Percentiles rank a stretch among this genome's conserved stretches.
Conservation (phyloP, 1,140 invertebrate genomes). For the Neodiprion pinetum region DNA sequence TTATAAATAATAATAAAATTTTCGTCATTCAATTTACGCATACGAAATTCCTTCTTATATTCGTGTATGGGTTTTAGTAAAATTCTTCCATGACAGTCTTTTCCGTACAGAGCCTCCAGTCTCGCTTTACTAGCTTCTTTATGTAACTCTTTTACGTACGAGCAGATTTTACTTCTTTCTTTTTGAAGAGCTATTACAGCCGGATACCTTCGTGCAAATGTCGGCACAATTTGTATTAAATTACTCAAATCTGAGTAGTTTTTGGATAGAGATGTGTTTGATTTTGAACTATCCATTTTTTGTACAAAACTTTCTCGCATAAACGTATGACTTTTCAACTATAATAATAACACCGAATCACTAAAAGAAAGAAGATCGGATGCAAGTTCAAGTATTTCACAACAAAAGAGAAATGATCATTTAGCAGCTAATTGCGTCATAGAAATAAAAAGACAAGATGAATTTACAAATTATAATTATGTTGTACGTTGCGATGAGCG, state of each 20-base stretch:
- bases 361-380: background rate
- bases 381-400: background rate
- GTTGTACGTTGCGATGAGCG: background rate
- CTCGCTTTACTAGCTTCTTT: slow-evolving; percentile 5
- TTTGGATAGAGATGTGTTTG: no score
- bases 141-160: background rate
- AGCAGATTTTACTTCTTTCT: background rate
- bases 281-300: background rate
- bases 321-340: background rate
- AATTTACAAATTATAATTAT: background rate
- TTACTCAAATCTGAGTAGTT: background rate
- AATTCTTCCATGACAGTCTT: slow-evolving; percentile 19
- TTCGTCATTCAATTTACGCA: slow-evolving; percentile 25
- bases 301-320: background rate
- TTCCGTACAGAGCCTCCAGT: background rate
- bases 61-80: slow-evolving; percentile 21
- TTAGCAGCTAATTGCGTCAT: background rate
- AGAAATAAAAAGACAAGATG: background rate
- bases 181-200: background rate
- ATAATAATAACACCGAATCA: background rate
- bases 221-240: background rate
- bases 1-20: slow-evolving; percentile 18
- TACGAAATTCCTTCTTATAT: slow-evolving; percentile 29
- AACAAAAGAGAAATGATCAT: background rate
- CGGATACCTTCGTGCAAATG: background rate